Conservation (phyloP, 2,113 vertebrate genomes). For the Calidris pygmaea region DNA sequence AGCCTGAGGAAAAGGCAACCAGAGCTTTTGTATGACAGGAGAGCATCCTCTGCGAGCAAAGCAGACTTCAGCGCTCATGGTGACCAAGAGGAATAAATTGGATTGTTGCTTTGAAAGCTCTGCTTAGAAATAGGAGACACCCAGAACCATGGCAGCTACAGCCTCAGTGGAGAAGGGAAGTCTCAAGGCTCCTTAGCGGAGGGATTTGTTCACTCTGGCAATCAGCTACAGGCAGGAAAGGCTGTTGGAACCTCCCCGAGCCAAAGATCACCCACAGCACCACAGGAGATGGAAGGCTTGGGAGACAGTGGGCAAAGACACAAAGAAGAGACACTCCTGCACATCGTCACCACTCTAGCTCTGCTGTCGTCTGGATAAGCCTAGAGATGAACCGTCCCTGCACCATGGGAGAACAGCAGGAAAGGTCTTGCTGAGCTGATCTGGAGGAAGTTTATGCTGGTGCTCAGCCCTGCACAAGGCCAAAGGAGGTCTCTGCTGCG, state of each 20-base stretch:
- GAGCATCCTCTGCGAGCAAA: neutral
- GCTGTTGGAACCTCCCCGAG: neutral
- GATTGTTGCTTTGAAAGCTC: neutral
- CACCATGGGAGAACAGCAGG: neutral
- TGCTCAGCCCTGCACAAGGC: neutral
- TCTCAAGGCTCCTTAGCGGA: neutral
- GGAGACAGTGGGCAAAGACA: neutral
- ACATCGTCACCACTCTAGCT: neutral
- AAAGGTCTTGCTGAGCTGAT: neutral
- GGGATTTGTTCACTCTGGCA: neutral
- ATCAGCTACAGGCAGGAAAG: neutral
- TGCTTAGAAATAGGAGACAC: neutral
- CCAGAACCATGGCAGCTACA: neutral
- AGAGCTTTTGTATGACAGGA: neutral
- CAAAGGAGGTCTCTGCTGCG: neutral
- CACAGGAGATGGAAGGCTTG: neutral
- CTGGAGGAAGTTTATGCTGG: neutral
- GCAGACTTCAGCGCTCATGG: neutral
- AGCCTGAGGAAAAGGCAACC: neutral
- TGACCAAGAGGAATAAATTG: neutral
- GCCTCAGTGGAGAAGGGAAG: neutral
- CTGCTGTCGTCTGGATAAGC: neutral
- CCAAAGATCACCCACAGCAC: neutral
- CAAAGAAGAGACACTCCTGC: neutral
- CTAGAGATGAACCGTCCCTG: neutral